phyloP scores from a whole-genome alignment of 2,797 vertebrate genomes.

The Hydrolagus colliei region DNA sequence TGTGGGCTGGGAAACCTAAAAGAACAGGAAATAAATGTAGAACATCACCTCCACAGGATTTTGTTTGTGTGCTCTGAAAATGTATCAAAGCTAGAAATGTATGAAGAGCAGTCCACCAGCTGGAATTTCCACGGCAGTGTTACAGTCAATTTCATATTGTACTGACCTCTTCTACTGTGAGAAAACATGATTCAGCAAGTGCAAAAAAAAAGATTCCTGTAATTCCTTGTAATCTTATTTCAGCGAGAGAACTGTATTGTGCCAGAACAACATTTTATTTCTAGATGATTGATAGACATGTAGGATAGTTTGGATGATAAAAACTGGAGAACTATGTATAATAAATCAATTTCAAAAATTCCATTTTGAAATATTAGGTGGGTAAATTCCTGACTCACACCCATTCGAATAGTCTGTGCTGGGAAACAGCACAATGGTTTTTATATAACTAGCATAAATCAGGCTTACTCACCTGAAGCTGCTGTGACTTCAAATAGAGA shows the following conservation, averaged over 20 bases:
- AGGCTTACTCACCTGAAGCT: neutral
- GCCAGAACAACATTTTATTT: neutral
- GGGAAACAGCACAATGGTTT: neutral
- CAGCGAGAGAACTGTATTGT: neutral
- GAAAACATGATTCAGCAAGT: neutral
- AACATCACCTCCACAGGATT: neutral
- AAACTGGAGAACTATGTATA: neutral
- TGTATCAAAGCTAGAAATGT: neutral
- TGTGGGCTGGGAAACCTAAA: no score
- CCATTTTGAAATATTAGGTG: neutral
- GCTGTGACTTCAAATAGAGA: neutral
- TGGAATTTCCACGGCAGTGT: neutral
- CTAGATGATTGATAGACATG: neutral
- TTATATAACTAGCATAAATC: neutral
- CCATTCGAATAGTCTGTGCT: neutral
- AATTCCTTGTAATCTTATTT: constrained; percentile 24
- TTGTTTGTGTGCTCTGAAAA: neutral
- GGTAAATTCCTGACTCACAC: neutral
- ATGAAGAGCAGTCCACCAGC: neutral
- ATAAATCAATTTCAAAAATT: constrained; percentile 6
- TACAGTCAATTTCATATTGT: neutral
- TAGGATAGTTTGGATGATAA: neutral
- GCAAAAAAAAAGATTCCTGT: neutral
- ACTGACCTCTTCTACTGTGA: neutral
- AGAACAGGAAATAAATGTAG: neutral